Percentiles rank a stretch among this genome's conserved stretches.
phyloP scores from a whole-genome alignment of 2,113 vertebrate genomes.

The Myocastor coypus region DNA sequence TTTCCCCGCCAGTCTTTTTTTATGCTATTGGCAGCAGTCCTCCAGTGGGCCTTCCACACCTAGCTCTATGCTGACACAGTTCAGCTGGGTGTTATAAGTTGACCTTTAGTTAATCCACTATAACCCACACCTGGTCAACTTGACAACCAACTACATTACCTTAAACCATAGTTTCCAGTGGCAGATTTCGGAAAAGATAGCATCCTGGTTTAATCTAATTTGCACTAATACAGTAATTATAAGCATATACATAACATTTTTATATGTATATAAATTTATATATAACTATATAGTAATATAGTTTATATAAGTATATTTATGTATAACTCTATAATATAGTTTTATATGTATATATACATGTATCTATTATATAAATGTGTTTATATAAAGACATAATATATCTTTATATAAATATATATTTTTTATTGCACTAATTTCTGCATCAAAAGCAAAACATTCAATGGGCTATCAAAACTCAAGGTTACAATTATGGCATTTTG shows the following conservation, averaged over 20 bases:
- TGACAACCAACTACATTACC: background rate
- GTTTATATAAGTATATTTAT: too few species aligned
- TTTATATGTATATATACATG: too few species aligned
- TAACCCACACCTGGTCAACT: background rate
- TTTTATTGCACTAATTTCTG: background rate
- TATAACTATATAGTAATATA: too few species aligned
- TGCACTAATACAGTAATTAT: background rate
- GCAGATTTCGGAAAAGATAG: background rate
- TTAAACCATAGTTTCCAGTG: background rate
- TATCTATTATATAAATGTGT: too few species aligned
- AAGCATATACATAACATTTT: background rate
- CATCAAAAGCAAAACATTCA: background rate
- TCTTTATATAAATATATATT: background rate
- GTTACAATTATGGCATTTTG: background rate
- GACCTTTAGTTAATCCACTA: background rate
- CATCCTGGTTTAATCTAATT: background rate
- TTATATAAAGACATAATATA: too few species aligned
- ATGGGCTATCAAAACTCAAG: background rate
- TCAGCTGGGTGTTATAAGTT: background rate
- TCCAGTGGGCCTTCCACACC: background rate
- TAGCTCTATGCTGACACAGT: background rate
- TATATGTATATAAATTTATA: too few species aligned
- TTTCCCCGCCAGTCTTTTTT: background rate
- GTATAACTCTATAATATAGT: too few species aligned
- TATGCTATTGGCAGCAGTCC: background rate